Evolutionary conservation across 2,888 invertebrate species (phyloP), one percentile per base, ranked within the genome.

Genomic region (Sclerodermus sp.): DNA sequence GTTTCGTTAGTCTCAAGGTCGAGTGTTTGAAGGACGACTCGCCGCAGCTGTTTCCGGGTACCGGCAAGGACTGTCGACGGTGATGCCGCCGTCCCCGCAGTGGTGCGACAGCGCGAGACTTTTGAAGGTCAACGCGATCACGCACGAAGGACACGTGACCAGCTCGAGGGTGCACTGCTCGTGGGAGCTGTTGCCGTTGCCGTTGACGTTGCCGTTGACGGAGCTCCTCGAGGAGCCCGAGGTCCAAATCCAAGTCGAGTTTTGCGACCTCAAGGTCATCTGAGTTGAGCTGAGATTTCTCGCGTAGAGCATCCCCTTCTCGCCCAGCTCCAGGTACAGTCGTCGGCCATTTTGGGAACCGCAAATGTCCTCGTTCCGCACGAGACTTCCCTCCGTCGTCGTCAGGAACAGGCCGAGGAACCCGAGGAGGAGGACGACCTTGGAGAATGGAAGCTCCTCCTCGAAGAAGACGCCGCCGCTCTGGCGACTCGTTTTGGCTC

Each of bases 71-170:
- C 72, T 75, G 40, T 79, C 77, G 66, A 76, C 67, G 39, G 64
- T 62, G 38, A 73, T 66, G 15, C 72, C 71, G 10, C 70, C 74
- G 23, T 77, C 75, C 32, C 70, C 70, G 61, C 78, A 78, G 16
- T 76, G 73, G 46, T 79, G 78, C 16, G 76, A 71, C 49, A 81
- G 66, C 39, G 76, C 71, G 13, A 81, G 66, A 12, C 70, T 80
- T 69, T 77, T 80, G 61, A 85, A 83, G 39, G 79, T 80, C 38
- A 84, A 70, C 32, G 78, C 76, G 48, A 86, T 83, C 43, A 87
- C 81, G 68, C 88, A 88, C 14, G 87, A 86, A 1, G 88, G 85
- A 68, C 88, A 88, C 1, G 88, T 87, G 37, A 87, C 83, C 56
- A 88, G 78, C 72, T 88, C 87, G 47, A 87, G 75, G 56, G 82